Evolutionary conservation across 2,888 invertebrate genomes (phyloP), one percentile per base, ranked within the genome.

Genomic region (Amiota mariae): DNA sequence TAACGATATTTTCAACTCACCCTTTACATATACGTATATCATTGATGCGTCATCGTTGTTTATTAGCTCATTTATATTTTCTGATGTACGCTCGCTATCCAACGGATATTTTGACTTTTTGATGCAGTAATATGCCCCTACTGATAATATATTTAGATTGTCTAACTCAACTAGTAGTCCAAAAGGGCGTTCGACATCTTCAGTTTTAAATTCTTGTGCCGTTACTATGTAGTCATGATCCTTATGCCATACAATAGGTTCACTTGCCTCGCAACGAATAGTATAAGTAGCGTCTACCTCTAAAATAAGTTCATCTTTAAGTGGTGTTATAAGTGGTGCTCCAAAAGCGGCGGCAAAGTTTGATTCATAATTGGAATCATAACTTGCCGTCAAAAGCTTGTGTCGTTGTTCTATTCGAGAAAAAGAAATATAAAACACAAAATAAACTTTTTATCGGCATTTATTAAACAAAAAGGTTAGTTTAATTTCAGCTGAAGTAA

Each of bases 71-170:
- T 86, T 85, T 3, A 88, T 80, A 12, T 88, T 82, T n/a, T 87
- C 85, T 20, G 90, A 88, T 61, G 20, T 82, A 72, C 75, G 73
- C 0, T 75, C 71, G 0, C n/a, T 0, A 0, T 1, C 0, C 0
- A 11, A 1, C 0, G 75, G 72, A 1, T 73, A 56, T 81, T 81
- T 13, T 2, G 80, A 73, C 3, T 88, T 84, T 80, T 92, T 91
- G 70, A 91, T 89, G 82, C 93, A 93, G 76, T 91, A 92, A 79
- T 92, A 93, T 83, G 91, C 92, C 66, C 92, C 92, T 72, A 93
- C 92, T 71, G 91, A 88, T 20, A 88, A 88, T 15, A 89, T 89
- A 63, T 90, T 89, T 3, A 92, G 91, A 70, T 91, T 88, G 64
- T 80, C 83, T 46, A 93, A 79, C 57, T 91, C 88, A 49, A 94